Percentiles rank a stretch among this genome's conserved stretches.
phyloP scores from a whole-genome alignment of 2,888 invertebrate species.

The Pheosia gnoma region DNA sequence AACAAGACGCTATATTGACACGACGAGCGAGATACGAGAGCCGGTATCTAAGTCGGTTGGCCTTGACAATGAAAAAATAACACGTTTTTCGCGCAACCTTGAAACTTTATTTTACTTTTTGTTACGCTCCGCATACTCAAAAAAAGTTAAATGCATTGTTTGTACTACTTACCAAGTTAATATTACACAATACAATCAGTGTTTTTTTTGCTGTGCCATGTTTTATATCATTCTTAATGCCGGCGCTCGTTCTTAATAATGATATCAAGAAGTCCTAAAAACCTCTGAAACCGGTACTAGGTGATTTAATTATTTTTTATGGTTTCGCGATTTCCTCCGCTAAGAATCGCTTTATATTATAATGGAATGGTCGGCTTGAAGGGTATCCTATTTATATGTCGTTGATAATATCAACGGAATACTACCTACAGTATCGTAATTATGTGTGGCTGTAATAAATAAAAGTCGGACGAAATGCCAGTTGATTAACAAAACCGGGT shows the following conservation, averaged over 20 bases:
- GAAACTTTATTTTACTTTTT: conserved; percentile 61
- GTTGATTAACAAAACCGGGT: conserved; percentile 28
- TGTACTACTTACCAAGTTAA: conserved; percentile 17
- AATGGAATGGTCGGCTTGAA: conserved; percentile 19
- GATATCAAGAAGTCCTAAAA: conserved; percentile 19
- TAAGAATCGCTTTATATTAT: conserved; percentile 16
- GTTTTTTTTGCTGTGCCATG: conserved; percentile 7
- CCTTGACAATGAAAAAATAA: conserved; percentile 80
- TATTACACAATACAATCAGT: conserved; percentile 2
- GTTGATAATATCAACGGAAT: background rate
- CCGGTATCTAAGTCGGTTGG: conserved; percentile 77
- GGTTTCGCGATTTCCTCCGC: conserved; percentile 27
- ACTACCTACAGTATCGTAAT: conserved; percentile 6
- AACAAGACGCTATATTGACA: conserved; percentile 75
- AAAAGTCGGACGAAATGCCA: conserved; percentile 22
- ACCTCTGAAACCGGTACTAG: conserved; percentile 24
- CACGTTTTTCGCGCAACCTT: conserved; percentile 69
- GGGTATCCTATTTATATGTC: conserved; percentile 20
- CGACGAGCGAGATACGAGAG: conserved; percentile 67
- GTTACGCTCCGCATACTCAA: conserved; percentile 46
- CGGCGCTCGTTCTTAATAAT: conserved; percentile 12
- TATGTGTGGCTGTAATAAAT: conserved; percentile 9
- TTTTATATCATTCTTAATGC: conserved; percentile 19
- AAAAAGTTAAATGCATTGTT: conserved; percentile 37
- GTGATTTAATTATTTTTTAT: conserved; percentile 16